Evolutionary conservation across 1,140 invertebrate genomes (phyloP).

Genomic region (Protaetia brevitarsis): DNA sequence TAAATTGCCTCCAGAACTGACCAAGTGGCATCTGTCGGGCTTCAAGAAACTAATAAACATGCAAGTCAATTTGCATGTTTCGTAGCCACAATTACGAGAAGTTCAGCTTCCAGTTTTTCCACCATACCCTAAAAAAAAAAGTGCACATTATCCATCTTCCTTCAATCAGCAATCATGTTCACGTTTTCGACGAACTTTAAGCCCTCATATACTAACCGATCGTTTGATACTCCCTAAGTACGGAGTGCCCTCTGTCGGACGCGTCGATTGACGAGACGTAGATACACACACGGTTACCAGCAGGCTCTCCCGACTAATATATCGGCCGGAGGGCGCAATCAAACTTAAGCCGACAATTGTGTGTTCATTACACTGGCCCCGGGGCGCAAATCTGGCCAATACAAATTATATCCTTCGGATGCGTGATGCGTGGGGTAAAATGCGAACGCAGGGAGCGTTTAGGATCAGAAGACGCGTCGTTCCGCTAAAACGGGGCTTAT

Average conservation of each 20-base stretch:
- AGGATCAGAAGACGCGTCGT: not conserved
- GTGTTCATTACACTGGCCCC: slow-evolving; percentile 50
- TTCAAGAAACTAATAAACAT: too few species aligned
- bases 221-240: slow-evolving; percentile 45
- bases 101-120: too few species aligned
- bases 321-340: slow-evolving; percentile 41
- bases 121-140: not conserved
- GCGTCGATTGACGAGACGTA: not conserved
- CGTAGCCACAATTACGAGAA: too few species aligned
- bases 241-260: slow-evolving; percentile 21
- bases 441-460: slow-evolving; percentile 4
- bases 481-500: slow-evolving; percentile 2
- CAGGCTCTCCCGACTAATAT: not conserved
- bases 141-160: not conserved
- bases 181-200: slow-evolving; percentile 27
- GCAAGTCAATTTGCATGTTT: too few species aligned
- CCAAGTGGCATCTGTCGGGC: too few species aligned
- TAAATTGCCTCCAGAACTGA: too few species aligned
- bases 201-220: slow-evolving; percentile 39
- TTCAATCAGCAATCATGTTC: not conserved
- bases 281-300: not conserved
- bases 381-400: slow-evolving; percentile 51
- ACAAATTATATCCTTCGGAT: slow-evolving; percentile 49
- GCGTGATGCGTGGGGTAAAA: slow-evolving; percentile 25
- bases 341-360: slow-evolving; percentile 51